Evolutionary conservation across 2,797 vertebrate genomes (phyloP).

Genomic region (Hoplostethus mediterraneus): DNA sequence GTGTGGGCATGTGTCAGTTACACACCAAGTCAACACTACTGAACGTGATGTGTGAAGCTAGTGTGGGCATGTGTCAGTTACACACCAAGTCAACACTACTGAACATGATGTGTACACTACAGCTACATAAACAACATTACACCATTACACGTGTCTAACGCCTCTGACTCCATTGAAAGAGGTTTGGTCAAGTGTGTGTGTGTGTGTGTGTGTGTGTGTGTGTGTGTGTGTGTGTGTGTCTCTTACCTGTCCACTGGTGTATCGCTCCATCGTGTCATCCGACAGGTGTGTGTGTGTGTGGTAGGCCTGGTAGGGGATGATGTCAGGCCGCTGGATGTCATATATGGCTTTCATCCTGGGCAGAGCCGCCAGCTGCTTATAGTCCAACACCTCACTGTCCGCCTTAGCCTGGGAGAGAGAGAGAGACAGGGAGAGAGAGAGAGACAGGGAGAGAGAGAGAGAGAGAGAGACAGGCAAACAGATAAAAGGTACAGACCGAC

Average conservation of each 20-base stretch:
- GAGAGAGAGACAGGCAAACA: not conserved
- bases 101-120: too few species aligned
- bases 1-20: too few species aligned
- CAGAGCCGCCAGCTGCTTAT: constrained; percentile 93
- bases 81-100: too few species aligned
- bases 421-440: not conserved
- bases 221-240: constrained; percentile 16
- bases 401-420: constrained; percentile 87
- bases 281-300: constrained; percentile 88
- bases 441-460: not conserved
- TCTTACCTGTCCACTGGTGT: constrained; percentile 93
- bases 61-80: too few species aligned
- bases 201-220: constrained; percentile 16
- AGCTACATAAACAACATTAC: too few species aligned
- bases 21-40: too few species aligned
- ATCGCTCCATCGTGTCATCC: constrained; percentile 92
- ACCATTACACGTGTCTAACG: too few species aligned
- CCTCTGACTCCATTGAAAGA: not conserved
- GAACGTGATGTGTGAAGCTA: too few species aligned
- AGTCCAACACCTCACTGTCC: constrained; percentile 92
- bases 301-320: constrained; percentile 95
- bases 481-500: not conserved
- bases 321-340: constrained; percentile 92
- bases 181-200: constrained; percentile 4
- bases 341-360: constrained; percentile 95